Conservation (phyloP, 2,797 vertebrate genomes). For the Sandelia bainsii region DNA sequence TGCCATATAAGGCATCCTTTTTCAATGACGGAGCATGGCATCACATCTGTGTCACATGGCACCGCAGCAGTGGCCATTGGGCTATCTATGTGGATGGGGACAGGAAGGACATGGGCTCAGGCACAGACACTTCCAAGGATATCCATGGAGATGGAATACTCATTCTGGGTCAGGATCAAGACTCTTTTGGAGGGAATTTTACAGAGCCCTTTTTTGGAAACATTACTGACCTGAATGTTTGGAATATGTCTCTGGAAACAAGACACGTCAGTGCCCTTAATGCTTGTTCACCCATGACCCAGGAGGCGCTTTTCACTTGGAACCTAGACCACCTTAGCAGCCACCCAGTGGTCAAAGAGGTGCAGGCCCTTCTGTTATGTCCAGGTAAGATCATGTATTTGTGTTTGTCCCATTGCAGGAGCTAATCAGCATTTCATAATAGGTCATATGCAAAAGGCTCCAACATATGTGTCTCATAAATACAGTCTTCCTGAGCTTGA, state of each 20-base stretch:
- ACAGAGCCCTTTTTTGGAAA: slow-evolving; percentile 93
- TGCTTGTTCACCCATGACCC: slow-evolving; percentile 69
- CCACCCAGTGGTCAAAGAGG: slow-evolving; percentile 73
- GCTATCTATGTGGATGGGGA: slow-evolving; percentile 87
- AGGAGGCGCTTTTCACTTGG: slow-evolving; percentile 85
- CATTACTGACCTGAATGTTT: slow-evolving; percentile 89
- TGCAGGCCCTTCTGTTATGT: slow-evolving; percentile 79
- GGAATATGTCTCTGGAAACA: slow-evolving; percentile 79
- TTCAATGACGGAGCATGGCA: slow-evolving; percentile 88
- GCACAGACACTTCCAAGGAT: slow-evolving; percentile 70
- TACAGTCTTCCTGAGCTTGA: background rate
- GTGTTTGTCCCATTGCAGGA: background rate
- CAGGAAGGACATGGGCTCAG: slow-evolving; percentile 76
- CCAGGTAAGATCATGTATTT: slow-evolving; percentile 71
- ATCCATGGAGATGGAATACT: slow-evolving; percentile 86
- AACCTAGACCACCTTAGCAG: slow-evolving; percentile 66
- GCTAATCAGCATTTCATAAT: background rate
- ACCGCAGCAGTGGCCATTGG: slow-evolving; percentile 81
- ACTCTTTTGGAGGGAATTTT: slow-evolving; percentile 92
- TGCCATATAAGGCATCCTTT: slow-evolving; percentile 87
- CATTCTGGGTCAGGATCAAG: slow-evolving; percentile 94
- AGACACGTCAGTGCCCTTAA: slow-evolving; percentile 81
- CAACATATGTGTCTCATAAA: background rate
- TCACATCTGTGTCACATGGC: slow-evolving; percentile 90
- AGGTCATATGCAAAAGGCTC: background rate